A percentile compares a stretch with the other conserved stretches of the same genome.
Evolutionary conservation across 2,888 invertebrate genomes (phyloP).

Genomic region (Epiblema foenella): DNA sequence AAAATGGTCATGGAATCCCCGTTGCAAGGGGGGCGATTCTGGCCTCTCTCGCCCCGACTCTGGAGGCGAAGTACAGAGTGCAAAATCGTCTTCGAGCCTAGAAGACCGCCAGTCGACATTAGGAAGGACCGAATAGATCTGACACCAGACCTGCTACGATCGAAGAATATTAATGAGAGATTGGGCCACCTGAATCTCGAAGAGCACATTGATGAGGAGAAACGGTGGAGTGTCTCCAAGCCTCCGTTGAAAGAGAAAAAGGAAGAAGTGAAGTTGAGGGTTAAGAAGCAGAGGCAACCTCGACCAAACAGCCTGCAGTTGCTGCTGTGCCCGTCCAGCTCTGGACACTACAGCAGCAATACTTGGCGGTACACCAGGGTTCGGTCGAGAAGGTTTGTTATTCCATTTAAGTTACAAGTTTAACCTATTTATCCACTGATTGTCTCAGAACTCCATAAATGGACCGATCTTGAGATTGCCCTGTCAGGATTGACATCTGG

Average conservation of each 20-base stretch:
- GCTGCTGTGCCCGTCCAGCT: conserved; percentile 75
- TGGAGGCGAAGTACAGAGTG: conserved; percentile 81
- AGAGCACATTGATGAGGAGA: conserved; percentile 56
- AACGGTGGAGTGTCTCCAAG: conserved; percentile 71
- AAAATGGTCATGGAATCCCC: conserved; percentile 82
- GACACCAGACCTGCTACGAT: conserved; percentile 72
- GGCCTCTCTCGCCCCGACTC: conserved; percentile 78
- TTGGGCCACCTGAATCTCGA: conserved; percentile 71
- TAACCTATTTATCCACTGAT: not conserved
- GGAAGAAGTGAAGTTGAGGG: conserved; percentile 71
- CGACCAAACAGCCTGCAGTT: conserved; percentile 79
- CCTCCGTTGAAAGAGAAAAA: conserved; percentile 71
- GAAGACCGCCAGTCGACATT: conserved; percentile 67
- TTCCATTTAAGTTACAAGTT: not conserved
- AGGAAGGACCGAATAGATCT: conserved; percentile 59
- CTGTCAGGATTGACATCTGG: too few species aligned
- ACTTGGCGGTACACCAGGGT: conserved; percentile 81
- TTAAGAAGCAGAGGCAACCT: conserved; percentile 74
- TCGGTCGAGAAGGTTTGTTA: conserved; percentile 75
- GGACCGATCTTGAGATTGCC: not conserved
- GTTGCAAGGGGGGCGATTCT: conserved; percentile 73
- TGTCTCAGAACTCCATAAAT: not conserved
- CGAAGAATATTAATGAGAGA: conserved; percentile 68
- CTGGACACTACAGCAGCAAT: conserved; percentile 79
- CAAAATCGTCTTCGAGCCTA: conserved; percentile 78